Base-by-base conservation (phyloP, 2,797 vertebrate species). In the Chlorospingus semifuscus region DNA sequence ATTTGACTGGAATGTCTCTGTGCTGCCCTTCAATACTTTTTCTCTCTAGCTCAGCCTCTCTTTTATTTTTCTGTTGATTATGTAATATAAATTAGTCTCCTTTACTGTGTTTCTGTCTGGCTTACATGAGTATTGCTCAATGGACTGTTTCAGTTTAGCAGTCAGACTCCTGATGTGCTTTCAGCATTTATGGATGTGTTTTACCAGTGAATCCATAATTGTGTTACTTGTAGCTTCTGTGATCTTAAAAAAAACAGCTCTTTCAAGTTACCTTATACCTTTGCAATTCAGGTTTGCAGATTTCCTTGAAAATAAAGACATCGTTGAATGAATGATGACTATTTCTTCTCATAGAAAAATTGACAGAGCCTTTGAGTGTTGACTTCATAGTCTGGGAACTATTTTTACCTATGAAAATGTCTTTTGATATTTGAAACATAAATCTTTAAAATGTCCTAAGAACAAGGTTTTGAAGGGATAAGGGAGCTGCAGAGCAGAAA, bases 241-340 rank as follows among this genome's bases (percentile, higher is more conserved):
- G 59, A 70, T 87, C 69, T n/a, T 75, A 81, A 36, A 27, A 76
- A 46, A 15, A 1, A 8, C 17, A 65, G n/a, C n/a, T 94, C 53
- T 86, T 94, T 93, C 34, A 93, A 95, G 88, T 88, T 68, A 61
- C 32, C 66, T 79, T 92, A 56, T 60, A 53, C 37, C 93, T 90
- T 96, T 96, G 80, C 47, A 57, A 72, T 95, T 92, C n/a, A 86
- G 37, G 36, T 90, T 92, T 92, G n/a, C 72, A 90, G n/a, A 77
- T 91, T 94, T 85, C 66, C 60, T 75, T 76, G 61, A 26, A 96
- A 97, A 87, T 94, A 90, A 95, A 93, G 46, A 53, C 60, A 64
- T 89, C 14, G 81, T 95, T 92, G 90, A 95, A 71, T 59, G 91
- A 96, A 86, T 74, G 32, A 94, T 64, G 34, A 26, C 7, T 84